Base-by-base conservation (phyloP, 1,140 invertebrate species). In the Drosophila saltans region DNA sequence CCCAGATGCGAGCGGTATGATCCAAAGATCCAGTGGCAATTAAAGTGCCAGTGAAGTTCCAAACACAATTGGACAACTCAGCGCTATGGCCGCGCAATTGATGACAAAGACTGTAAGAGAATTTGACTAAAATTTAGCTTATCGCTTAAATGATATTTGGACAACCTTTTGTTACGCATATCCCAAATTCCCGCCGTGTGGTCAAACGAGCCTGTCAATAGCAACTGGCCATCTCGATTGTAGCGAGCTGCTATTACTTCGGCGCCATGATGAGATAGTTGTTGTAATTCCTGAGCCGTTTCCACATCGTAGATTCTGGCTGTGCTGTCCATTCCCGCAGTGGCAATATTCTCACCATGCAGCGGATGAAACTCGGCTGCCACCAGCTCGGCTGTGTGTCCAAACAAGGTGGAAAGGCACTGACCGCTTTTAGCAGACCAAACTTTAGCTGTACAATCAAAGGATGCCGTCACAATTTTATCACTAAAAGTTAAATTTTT, bases 121-220 rank as follows among this genome's bases (percentile, higher is more conserved):
- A 16, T 16, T 16, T 16, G 16, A 16, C 16, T 16, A 16, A 16
- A 16, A 16, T 16, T 16, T 16, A 16, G 16, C 16, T 16, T 16
- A 10, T 9, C 3, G 8, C 11, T 60, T 6, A 0, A 2, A 1
- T 1, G 5, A 1, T 11, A 1, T 9, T 0, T 8, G 9, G 92
- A 93, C 92, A 91, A 97, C 96, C 94, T 93, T 64, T 95, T 94
- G 61, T 93, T 93, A 71, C 96, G 94, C 3, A 94, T 94, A 91
- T 97, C 96, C 96, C 96, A 97, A 48, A 97, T 91, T 16, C 93
- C 94, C 28, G 96, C 94, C 7, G 95, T 96, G 45, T 95, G 94
- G 89, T 97, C 96, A 90, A 97, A 97, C 0, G 96, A 97, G 3
- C 96, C 96, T 0, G 96, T 97, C 58, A 97, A 94, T 21, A 97